These are phyloP conservation scores for Acanthochromis polyacanthus DNA, from an alignment of 2,113 vertebrate species.

Conservation along the genomic window DNA sequence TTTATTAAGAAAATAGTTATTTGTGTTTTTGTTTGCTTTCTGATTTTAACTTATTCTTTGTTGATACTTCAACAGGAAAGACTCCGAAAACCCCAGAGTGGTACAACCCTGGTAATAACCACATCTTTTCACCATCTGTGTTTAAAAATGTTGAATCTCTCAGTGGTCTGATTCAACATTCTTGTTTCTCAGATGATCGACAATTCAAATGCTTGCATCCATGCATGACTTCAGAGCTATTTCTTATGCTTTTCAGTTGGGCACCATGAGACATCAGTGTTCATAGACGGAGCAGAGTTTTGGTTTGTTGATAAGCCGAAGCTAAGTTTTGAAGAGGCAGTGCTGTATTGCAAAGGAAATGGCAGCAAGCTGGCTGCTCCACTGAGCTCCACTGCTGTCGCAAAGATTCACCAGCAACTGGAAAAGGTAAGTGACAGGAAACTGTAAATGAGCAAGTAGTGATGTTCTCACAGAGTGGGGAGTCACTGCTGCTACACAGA, in stretches of 20 bases:
- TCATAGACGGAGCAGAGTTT: slow-evolving; percentile 91
- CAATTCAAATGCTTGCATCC: neutral
- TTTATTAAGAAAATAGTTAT: neutral
- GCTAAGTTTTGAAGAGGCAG: slow-evolving; percentile 89
- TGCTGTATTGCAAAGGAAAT: slow-evolving; percentile 86
- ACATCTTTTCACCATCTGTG: neutral
- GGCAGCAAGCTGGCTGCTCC: slow-evolving; percentile 89
- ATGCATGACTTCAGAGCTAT: neutral
- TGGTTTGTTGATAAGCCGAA: slow-evolving; percentile 90
- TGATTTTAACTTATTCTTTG: slow-evolving; percentile 8
- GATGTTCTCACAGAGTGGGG: too few species aligned
- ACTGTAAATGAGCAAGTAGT: neutral
- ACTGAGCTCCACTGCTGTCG: slow-evolving; percentile 70
- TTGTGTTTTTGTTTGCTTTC: neutral
- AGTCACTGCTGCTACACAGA: too few species aligned
- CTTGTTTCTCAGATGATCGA: neutral
- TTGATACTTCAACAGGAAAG: slow-evolving; percentile 82
- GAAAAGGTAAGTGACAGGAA: slow-evolving; percentile 50
- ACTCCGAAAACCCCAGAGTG: slow-evolving; percentile 88
- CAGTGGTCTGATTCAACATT: neutral
- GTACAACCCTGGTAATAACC: slow-evolving; percentile 92
- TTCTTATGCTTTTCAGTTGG: slow-evolving; percentile 75
- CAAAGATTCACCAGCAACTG: slow-evolving; percentile 65
- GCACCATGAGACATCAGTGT: slow-evolving; percentile 86
- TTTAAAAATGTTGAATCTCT: neutral